phyloP scores from a whole-genome alignment of 2,113 vertebrate genomes.

The Diphyllodes magnificus region DNA sequence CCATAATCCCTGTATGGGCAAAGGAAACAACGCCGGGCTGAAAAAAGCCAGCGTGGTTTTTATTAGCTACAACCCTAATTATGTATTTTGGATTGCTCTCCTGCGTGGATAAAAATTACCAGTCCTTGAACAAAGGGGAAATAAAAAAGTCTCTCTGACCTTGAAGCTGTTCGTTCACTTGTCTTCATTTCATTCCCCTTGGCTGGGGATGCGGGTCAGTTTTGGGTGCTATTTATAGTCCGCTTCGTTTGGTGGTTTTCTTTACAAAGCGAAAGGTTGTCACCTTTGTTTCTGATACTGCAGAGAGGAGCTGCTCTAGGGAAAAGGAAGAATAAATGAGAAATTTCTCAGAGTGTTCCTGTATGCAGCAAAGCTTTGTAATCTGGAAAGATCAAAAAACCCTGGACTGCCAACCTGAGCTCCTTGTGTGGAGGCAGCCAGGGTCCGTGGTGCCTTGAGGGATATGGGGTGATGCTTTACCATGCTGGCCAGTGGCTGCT shows the following conservation, averaged over 20 bases:
- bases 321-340: slow-evolving; percentile 52
- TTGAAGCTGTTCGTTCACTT: slow-evolving; percentile 52
- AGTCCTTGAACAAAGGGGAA: slow-evolving; percentile 41
- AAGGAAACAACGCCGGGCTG: neutral
- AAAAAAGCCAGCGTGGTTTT: neutral
- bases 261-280: slow-evolving; percentile 47
- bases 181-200: slow-evolving; percentile 50
- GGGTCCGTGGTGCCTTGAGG: neutral
- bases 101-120: slow-evolving; percentile 50
- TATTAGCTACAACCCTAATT: slow-evolving; percentile 40
- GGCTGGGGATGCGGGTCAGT: slow-evolving; percentile 43
- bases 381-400: slow-evolving; percentile 38
- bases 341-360: slow-evolving; percentile 6
- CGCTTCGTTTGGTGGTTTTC: slow-evolving; percentile 15
- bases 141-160: slow-evolving; percentile 18
- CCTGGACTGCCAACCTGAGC: neutral
- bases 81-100: slow-evolving; percentile 51
- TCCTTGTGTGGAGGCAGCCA: accelerated
- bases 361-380: neutral
- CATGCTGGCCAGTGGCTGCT: neutral
- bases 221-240: slow-evolving; percentile 61
- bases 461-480: neutral
- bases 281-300: slow-evolving; percentile 62
- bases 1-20: neutral
- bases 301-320: slow-evolving; percentile 34